Evolutionary conservation across 2,797 vertebrate genomes (phyloP).

Genomic region (Merluccius polli): DNA sequence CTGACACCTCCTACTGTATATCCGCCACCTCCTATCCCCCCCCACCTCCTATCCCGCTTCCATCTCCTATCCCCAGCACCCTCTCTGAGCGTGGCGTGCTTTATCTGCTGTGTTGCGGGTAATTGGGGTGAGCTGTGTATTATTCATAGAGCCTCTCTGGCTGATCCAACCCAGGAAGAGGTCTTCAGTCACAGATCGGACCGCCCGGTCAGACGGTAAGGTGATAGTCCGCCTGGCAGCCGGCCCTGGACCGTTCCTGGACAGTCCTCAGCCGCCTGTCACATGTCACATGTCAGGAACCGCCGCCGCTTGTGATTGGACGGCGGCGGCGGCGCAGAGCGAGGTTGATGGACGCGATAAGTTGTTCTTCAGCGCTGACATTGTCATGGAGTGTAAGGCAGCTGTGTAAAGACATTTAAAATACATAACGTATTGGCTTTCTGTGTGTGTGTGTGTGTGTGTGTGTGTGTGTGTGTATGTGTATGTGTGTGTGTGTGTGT

Average conservation of each 20-base stretch:
- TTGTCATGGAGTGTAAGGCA: constrained; percentile 1
- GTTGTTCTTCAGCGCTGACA: too few species aligned
- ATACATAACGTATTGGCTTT: not conserved
- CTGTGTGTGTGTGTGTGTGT: not conserved
- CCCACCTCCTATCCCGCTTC: too few species aligned
- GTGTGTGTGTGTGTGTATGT: too few species aligned
- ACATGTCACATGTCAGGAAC: constrained; percentile 42
- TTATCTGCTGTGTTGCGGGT: constrained; percentile 8
- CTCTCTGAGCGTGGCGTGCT: not conserved
- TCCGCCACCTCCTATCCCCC: too few species aligned
- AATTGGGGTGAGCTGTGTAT: constrained; percentile 39
- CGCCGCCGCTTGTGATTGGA: not conserved
- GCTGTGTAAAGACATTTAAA: not conserved
- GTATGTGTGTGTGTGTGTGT: too few species aligned
- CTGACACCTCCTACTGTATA: too few species aligned
- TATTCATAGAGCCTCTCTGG: constrained; percentile 36
- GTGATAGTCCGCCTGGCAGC: constrained; percentile 29
- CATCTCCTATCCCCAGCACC: not conserved
- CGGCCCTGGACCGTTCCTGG: constrained; percentile 38
- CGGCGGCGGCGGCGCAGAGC: not conserved
- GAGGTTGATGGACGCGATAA: not conserved
- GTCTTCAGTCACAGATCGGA: constrained; percentile 30
- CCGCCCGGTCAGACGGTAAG: constrained; percentile 36
- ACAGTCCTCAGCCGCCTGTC: constrained; percentile 27
- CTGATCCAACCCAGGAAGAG: constrained; percentile 31